Base-by-base conservation (phyloP, 2,797 vertebrate genomes). In the Lateolabrax maculatus region DNA sequence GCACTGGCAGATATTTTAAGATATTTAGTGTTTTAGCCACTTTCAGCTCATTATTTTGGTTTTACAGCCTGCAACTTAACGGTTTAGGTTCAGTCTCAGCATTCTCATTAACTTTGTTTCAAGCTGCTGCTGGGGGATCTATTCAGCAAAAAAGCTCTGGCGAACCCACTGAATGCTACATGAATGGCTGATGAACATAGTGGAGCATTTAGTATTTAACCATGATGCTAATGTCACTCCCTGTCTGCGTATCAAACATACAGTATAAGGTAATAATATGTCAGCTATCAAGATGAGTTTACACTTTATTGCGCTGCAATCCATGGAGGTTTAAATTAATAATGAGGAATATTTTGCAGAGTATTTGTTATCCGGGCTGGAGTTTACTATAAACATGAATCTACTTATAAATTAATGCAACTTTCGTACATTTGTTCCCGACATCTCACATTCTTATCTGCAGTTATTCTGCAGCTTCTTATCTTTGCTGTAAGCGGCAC, bases 401-500 rank as follows among this genome's bases (percentile, higher is more conserved):
- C 29, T 39, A n/a, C 29, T 23, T 61, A 37, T 23, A 27, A 41
- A 27, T 51, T 29, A 34, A 73, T 15, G 5, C 18, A 39, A 72
- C 9, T 11, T 29, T 6, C 34, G 23, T 15, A 13, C 29, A 18
- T 16, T 52, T 43, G 1, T 27, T 56, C 34, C 31, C 5, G 29
- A 39, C 10, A 60, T 58, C 16, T 46, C 12, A 46, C 41, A 41
- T 53, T 68, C 13, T 71, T 31, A 53, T 65, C n/a, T 8, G 25
- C 43, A 36, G 23, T 23, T 5, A 63, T 65, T 61, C 51, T 60
- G 55, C 51, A 53, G 51, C 44, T 31, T 63, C 51, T 58, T 66
- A 65, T 88, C 44, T 76, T 37, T 56, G 36, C 76, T 65, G 60
- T 56, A 7, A 71, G 65, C 36, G 63, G 37, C 64, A 65, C 37